Base-by-base conservation (phyloP, 2,888 invertebrate genomes). In the Orchesella flavescens region DNA sequence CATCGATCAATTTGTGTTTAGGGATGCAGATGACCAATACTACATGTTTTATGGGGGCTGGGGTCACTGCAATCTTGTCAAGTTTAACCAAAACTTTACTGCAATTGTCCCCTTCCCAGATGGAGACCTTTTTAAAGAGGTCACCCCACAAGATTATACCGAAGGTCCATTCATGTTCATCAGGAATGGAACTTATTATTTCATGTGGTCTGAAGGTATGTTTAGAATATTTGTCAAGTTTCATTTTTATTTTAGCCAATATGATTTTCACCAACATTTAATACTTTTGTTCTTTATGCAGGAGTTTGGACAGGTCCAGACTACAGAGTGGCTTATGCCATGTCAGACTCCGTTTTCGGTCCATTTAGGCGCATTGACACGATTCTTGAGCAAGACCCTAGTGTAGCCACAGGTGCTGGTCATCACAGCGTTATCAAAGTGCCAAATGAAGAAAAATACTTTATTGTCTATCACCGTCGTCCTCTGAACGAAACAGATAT, bases 11-110 rank as follows among this genome's bases (percentile, higher is more conserved):
- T 87, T 76, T 43, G 87, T 87, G 2, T 87, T 87, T 44, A 81
- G 65, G 66, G 85, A 85, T 59, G 15, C 49, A 1, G 85, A 85
- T 71, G 85, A 79, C 4, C 72, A 81, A 12, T 71, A 76, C 59
- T 87, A 86, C 84, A 85, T 87, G 85, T 87, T 53, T 61, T 87
- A 87, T 53, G 87, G 87, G 3, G 87, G 85, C 4, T 85, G 87
- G 85, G 83, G 85, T 7, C 85, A 80, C 24, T 87, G 87, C 63
- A 87, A 87, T 49, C n/a, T 85, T 24, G 87, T 86, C 2, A 83
- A 84, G 49, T 63, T 87, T 9, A 85, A 71, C 46, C 1, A 19
- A 9, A 57, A 78, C 46, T 84, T 87, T n/a, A 85, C 83, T 0
- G 65, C 61, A 1, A 21, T 85, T 17, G 73, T 84, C 15, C 84